These are phyloP conservation scores for Acrocephalus scirpaceus DNA, from an alignment of 2,797 vertebrate species.

Conservation along the genomic window DNA sequence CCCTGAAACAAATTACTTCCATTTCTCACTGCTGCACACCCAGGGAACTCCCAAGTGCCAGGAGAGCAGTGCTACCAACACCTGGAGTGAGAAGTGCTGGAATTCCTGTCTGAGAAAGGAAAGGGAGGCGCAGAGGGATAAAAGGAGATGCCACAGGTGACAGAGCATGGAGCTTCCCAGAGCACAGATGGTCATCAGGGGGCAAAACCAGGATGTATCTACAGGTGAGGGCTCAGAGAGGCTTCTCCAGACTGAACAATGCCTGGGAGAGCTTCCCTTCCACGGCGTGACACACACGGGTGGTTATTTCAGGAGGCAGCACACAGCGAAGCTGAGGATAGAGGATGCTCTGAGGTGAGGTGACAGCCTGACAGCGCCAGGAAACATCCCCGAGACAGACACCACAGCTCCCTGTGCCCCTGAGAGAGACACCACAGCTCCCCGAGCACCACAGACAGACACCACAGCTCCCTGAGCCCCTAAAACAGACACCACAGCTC, in stretches of 20 bases:
- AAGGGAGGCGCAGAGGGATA: background rate
- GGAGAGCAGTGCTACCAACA: background rate
- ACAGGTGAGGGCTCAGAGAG: background rate
- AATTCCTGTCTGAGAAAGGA: background rate
- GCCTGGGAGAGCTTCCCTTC: background rate
- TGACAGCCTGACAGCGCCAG: background rate
- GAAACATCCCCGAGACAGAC: background rate
- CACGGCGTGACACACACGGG: fast-evolving
- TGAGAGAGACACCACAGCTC: no score
- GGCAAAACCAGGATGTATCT: fast-evolving
- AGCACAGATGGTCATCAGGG: background rate
- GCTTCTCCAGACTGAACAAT: background rate
- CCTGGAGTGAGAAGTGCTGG: background rate
- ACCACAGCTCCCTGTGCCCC: background rate
- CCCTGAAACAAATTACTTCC: constrained; percentile 29
- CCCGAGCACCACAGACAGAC: no score
- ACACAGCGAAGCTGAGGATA: background rate
- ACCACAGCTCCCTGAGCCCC: no score
- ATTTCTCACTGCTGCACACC: background rate
- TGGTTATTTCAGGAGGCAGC: background rate
- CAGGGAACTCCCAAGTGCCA: background rate
- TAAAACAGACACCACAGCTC: no score
- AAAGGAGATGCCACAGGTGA: background rate
- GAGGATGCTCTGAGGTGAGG: background rate
- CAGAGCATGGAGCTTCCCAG: background rate